Base-by-base conservation (phyloP, 2,113 vertebrate species). In the Oplegnathus fasciatus region DNA sequence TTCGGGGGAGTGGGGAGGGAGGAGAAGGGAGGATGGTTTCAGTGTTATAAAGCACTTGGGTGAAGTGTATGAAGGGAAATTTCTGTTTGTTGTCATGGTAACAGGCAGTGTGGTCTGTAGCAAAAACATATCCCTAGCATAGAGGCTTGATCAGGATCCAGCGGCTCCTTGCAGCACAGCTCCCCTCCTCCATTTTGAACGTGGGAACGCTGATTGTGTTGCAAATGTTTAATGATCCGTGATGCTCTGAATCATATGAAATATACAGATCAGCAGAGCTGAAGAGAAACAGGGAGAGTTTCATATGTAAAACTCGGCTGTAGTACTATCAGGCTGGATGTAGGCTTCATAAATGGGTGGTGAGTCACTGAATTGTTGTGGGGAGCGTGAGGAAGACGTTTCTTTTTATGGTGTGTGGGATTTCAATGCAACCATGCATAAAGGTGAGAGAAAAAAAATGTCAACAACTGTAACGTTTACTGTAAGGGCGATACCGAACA, bases 1-100 rank as follows among this genome's bases (percentile, higher is more conserved):
- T 85, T 73, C 26, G 58, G 68, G 84, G 66, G 79, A 60, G 34
- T 58, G n/a, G 68, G 40, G 73, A 61, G 52, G 18, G 50, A 79
- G 58, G 82, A 77, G 60, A n/a, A 60, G 58, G n/a, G 46, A 66
- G 78, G 82, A 69, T 37, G 77, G 71, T 72, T 90, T 91, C 84
- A 61, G 77, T 84, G 88, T 88, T 82, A 87, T 92, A 88, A 93
- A 92, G 82, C 93, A 91, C 90, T 93, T 88, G 90, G 83, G 88
- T 90, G 91, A 94, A 93, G 93, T 91, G 91, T 88, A 89, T 92
- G 90, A 91, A 90, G 88, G 90, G 90, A 93, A 93, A 94, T 92
- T 92, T 95, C 91, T 92, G 92, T 95, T 95, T 94, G 96, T 96
- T 94, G 95, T 95, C 96, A 96, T 96, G 95, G 96, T 93, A 96